These are phyloP conservation scores for Drosophila murphyi DNA, from an alignment of 1,140 invertebrate species.

Conservation along the genomic window DNA sequence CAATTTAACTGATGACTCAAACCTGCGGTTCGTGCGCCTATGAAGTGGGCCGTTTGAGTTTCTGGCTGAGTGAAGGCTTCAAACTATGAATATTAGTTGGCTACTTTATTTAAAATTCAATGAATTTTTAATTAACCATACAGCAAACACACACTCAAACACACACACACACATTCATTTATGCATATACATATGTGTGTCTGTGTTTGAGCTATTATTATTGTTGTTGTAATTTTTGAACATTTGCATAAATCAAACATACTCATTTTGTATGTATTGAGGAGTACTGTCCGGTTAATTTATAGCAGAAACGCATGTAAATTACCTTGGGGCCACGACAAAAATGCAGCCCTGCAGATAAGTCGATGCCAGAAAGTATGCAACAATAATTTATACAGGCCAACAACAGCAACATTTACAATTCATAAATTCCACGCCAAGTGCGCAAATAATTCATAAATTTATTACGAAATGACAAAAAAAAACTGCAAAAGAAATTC, in stretches of 20 bases:
- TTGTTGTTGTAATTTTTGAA: constrained; percentile 37
- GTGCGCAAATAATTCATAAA: constrained; percentile 76
- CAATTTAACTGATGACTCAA: constrained; percentile 16
- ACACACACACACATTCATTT: too few relatives aligned
- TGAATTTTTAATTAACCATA: constrained; percentile 58
- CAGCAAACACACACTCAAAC: too few relatives aligned
- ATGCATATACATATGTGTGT: background rate
- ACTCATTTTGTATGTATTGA: constrained; percentile 26
- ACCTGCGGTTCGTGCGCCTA: constrained; percentile 27
- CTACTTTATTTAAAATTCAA: constrained; percentile 65
- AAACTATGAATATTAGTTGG: constrained; percentile 67
- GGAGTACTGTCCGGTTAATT: constrained; percentile 44
- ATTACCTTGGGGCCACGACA: constrained; percentile 47
- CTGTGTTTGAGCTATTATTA: constrained; percentile 1
- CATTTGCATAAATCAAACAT: constrained; percentile 61
- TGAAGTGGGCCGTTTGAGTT: constrained; percentile 53
- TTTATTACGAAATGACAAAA: constrained; percentile 48
- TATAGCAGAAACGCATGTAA: constrained; percentile 62
- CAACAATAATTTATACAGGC: constrained; percentile 29
- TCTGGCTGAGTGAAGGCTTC: constrained; percentile 44
- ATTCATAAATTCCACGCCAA: constrained; percentile 72
- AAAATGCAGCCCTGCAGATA: constrained; percentile 59
- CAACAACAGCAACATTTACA: constrained; percentile 44
- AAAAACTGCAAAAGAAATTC: constrained; percentile 34
- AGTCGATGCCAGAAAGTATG: constrained; percentile 51